Conservation (phyloP, 2,888 invertebrate genomes). For the Sepioteuthis lessoniana region DNA sequence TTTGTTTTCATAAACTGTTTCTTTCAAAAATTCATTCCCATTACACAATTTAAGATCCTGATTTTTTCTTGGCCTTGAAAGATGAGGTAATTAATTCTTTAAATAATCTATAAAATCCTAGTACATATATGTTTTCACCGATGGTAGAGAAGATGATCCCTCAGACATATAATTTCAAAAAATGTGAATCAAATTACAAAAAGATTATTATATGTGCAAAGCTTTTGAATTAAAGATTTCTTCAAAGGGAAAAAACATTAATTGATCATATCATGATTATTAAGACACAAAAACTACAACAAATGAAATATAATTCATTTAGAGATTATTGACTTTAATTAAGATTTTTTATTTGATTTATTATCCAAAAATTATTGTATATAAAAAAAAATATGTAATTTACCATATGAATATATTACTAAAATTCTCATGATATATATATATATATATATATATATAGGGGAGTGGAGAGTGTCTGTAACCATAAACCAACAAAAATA, state of each 20-base stretch:
- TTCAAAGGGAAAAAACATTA: no score
- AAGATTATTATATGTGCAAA: no score
- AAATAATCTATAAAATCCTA: background rate
- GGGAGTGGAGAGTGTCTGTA: no score
- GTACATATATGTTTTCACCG: background rate
- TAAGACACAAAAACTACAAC: no score
- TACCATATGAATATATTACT: background rate
- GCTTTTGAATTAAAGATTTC: no score
- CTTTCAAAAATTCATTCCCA: background rate
- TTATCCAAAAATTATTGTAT: background rate
- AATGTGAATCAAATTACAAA: no score
- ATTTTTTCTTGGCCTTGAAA: background rate
- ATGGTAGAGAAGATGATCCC: background rate
- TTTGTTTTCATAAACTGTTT: background rate
- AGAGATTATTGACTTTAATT: no score
- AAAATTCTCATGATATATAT: background rate
- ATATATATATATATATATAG: slow-evolving; percentile 39
- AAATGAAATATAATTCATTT: no score
- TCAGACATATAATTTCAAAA: background rate
- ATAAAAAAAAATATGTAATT: background rate
- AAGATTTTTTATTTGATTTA: no score
- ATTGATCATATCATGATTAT: no score
- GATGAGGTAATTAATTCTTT: background rate
- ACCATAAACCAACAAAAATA: no score
- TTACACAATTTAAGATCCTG: background rate